A percentile compares a stretch with the other conserved stretches of the same genome.
These are phyloP conservation scores for Phymatocera aterrima DNA, from an alignment of 2,888 invertebrate species.

Conservation along the genomic window DNA sequence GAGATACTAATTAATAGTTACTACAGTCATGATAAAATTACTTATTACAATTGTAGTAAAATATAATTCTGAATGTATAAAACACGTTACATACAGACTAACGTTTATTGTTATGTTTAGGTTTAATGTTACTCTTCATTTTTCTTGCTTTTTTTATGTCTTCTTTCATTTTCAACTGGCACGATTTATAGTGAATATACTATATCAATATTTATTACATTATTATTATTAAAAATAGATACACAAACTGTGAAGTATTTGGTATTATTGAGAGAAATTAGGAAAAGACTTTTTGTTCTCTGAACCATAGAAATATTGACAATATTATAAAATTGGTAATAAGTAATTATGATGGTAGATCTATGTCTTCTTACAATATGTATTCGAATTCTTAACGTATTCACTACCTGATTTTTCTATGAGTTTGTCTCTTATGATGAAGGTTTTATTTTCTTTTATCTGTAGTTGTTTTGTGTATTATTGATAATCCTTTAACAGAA, in stretches of 20 bases:
- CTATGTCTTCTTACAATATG: background rate
- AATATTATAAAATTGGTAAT: too few species aligned
- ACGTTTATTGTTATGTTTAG: too few species aligned
- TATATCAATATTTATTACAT: background rate
- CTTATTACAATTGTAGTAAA: too few species aligned
- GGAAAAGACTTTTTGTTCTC: background rate
- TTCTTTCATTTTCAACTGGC: background rate
- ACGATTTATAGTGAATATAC: background rate
- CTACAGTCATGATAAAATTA: background rate
- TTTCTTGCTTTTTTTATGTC: background rate
- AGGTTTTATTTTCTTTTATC: background rate
- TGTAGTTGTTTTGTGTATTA: constrained; percentile 5
- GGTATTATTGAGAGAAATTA: background rate
- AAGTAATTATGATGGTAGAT: background rate
- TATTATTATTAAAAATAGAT: background rate
- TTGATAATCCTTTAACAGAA: background rate
- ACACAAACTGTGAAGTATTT: background rate
- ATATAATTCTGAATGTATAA: too few species aligned
- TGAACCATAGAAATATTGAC: background rate
- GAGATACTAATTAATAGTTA: background rate
- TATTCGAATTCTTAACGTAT: constrained; percentile 17
- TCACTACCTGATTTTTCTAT: constrained; percentile 17
- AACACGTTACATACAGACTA: too few species aligned
- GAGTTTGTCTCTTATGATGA: too few species aligned
- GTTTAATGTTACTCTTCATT: too few species aligned